Base-by-base conservation (phyloP, 2,113 vertebrate species). In the Tor tambroides region DNA sequence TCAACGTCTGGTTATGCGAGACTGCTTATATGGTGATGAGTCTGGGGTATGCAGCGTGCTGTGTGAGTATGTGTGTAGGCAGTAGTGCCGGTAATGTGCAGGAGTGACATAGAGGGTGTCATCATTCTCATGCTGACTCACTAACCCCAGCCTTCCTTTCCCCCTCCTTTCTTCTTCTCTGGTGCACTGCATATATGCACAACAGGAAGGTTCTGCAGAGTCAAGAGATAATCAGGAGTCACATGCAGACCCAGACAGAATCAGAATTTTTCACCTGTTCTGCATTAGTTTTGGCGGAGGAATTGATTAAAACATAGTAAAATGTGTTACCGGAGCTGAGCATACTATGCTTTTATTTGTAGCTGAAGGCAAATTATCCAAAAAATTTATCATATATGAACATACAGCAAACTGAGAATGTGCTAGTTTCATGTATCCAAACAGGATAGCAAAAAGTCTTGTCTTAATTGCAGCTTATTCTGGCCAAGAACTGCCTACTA, bases 41-140 rank as follows among this genome's bases (percentile, higher is more conserved):
- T 85, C 28, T 32, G 59, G 46, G 28, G 76, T 54, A 54, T 78
- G 76, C 46, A 78, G 46, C 8, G 7, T 26, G 41, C 41, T 72
- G 46, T 56, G 49, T 46, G 63, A 59, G 84, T 63, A 35, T 72
- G 78, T 30, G 51, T 87, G 83, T 87, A 69, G 78, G 78, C 51
- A 77, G 79, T 28, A 69, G 43, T 32, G 80, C 30, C 8, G 17
- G 67, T 19, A 80, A 49, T 81, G 69, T 89, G 46, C 74, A 87
- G 67, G 49, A 87, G 86, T 63, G 38, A 87, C 74, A 87, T 56
- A 86, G 19, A 83, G 19, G 80, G 80, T 74, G 83, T 87, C 83
- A 88, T 89, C 80, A 49, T 23, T 87, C 65, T 85, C 69, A 86
- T 79, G 91, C 91, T 91, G 91, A 91, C 93, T 93, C 92, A 91